Evolutionary conservation across 2,888 invertebrate genomes (phyloP).

Genomic region (Volucella bombylans): DNA sequence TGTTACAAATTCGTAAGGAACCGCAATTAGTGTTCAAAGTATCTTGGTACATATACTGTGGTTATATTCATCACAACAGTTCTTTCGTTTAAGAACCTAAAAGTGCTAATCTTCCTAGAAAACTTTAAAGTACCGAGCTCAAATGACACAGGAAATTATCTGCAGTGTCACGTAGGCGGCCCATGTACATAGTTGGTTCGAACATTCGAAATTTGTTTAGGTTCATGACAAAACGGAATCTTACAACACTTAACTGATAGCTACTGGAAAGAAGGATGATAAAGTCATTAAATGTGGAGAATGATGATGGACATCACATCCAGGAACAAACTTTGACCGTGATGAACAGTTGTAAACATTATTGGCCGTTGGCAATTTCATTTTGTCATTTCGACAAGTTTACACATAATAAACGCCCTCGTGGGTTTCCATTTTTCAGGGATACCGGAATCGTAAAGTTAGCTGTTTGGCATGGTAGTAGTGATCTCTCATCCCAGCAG

Average conservation of each 20-base stretch:
- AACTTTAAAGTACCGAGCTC: conserved; percentile 23
- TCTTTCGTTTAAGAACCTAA: conserved; percentile 24
- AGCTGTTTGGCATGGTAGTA: conserved; percentile 9
- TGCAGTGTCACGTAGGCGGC: conserved; percentile 23
- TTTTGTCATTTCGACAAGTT: conserved; percentile 42
- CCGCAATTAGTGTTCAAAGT: conserved; percentile 41
- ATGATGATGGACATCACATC: background rate
- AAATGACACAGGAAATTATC: conserved; percentile 31
- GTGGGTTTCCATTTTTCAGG: background rate
- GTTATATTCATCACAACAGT: background rate
- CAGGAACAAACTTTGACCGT: conserved; percentile 24
- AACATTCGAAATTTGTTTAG: conserved; percentile 40
- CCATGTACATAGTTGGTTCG: conserved; percentile 8
- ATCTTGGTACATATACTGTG: background rate
- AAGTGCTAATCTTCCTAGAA: conserved; percentile 5
- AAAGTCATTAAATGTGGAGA: conserved; percentile 1
- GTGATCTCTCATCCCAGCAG: conserved; percentile 18
- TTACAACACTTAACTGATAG: conserved; percentile 10
- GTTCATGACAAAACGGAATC: conserved; percentile 24
- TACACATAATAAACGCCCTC: conserved; percentile 58
- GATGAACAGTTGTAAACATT: conserved; percentile 46
- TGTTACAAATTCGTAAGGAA: background rate
- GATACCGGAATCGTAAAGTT: conserved; percentile 23
- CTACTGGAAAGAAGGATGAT: background rate
- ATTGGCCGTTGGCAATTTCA: conserved; percentile 54